A percentile compares a stretch with the other conserved stretches of the same genome.
Evolutionary conservation across 2,113 vertebrate genomes (phyloP).

Genomic region (Pelusios castaneus): DNA sequence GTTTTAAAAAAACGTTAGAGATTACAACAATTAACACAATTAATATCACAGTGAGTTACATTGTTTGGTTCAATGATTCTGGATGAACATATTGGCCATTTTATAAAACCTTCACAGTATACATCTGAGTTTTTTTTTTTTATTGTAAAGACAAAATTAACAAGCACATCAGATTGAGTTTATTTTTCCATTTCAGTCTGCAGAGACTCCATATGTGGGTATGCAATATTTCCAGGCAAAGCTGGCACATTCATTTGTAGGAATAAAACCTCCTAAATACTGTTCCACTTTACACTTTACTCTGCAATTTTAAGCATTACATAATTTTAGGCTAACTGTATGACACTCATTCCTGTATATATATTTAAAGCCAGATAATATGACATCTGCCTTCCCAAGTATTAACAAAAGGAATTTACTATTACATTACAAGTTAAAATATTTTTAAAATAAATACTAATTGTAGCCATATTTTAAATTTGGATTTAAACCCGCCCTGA

Average conservation of each 20-base stretch:
- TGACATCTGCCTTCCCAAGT: background rate
- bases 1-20: background rate
- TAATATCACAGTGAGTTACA: background rate
- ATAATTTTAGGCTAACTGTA: background rate
- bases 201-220: background rate
- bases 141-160: background rate
- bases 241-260: background rate
- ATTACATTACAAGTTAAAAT: background rate
- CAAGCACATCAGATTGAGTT: background rate
- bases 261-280: background rate
- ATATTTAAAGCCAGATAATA: background rate
- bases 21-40: background rate
- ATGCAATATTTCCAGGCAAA: background rate
- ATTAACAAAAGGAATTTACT: background rate
- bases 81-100: background rate
- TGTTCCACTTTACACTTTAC: background rate
- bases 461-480: background rate
- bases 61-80: background rate
- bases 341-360: background rate
- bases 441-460: slow-evolving; percentile 33
- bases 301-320: background rate
- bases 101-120: background rate
- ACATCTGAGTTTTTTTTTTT: background rate
- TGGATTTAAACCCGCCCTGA: slow-evolving; percentile 54
- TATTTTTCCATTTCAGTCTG: background rate